Conservation (phyloP, 2,888 invertebrate genomes). For the Scaptomyza tumidula region DNA sequence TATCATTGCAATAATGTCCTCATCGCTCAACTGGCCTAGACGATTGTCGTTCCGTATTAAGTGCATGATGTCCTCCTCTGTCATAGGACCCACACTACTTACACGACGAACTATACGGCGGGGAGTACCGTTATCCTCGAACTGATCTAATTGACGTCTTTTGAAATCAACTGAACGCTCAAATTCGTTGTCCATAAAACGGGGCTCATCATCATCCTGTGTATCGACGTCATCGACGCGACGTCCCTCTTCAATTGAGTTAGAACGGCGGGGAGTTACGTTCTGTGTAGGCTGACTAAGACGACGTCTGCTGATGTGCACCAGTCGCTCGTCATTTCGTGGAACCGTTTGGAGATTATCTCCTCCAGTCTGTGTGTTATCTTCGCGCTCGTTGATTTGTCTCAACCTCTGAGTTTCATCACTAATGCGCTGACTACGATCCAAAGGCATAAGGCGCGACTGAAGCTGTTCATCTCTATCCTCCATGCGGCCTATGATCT, state of each 20-base stretch:
- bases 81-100: neutral
- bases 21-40: slow-evolving; percentile 21
- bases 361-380: neutral
- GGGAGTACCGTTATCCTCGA: slow-evolving; percentile 5
- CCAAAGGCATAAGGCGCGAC: slow-evolving; percentile 5
- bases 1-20: slow-evolving; percentile 46
- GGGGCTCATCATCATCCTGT: neutral
- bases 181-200: slow-evolving; percentile 41
- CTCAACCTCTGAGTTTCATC: slow-evolving; percentile 14
- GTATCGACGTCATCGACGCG: slow-evolving; percentile 11
- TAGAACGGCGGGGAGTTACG: slow-evolving; percentile 26
- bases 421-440: neutral
- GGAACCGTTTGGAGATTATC: slow-evolving; percentile 40
- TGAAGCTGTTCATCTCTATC: slow-evolving; percentile 34
- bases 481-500: slow-evolving; percentile 17
- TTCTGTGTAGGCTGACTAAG: slow-evolving; percentile 34
- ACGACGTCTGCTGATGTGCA: slow-evolving; percentile 64
- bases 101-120: slow-evolving; percentile 52
- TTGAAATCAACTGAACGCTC: slow-evolving; percentile 63
- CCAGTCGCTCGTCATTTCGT: slow-evolving; percentile 65
- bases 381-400: neutral
- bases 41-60: slow-evolving; percentile 8
- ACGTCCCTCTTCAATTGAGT: slow-evolving; percentile 45
- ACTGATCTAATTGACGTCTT: slow-evolving; percentile 49
- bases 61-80: slow-evolving; percentile 14